These are phyloP conservation scores for Eurosta solidaginis DNA, from an alignment of 1,140 invertebrate species.

Conservation along the genomic window DNA sequence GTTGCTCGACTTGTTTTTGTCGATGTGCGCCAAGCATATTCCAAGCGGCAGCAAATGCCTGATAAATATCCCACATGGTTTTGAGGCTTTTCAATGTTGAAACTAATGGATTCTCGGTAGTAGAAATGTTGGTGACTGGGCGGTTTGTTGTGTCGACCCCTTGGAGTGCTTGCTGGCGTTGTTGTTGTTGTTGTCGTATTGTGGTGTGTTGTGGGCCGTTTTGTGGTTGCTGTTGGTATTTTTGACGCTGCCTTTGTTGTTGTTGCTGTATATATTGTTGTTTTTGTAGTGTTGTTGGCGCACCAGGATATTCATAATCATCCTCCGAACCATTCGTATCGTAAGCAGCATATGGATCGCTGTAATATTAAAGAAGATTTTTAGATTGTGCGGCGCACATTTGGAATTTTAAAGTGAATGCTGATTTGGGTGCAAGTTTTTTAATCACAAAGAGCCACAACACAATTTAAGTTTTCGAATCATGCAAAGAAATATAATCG, in stretches of 20 bases:
- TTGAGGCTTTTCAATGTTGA: constrained; percentile 49
- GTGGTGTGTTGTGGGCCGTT: constrained; percentile 10
- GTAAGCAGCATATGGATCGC: constrained; percentile 29
- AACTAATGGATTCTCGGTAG: constrained; percentile 34
- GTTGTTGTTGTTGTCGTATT: constrained; percentile 1
- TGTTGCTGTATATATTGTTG: neutral
- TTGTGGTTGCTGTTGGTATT: constrained; percentile 9
- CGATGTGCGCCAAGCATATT: constrained; percentile 43
- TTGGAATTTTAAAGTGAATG: too few relatives aligned
- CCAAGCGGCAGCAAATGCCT: constrained; percentile 50
- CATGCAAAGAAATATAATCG: too few relatives aligned
- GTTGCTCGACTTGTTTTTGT: constrained; percentile 44
- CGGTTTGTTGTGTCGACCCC: neutral
- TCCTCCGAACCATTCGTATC: neutral
- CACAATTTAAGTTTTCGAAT: too few relatives aligned
- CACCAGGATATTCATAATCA: constrained; percentile 32
- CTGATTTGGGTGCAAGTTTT: too few relatives aligned
- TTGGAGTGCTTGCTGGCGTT: neutral
- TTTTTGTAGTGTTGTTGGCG: neutral
- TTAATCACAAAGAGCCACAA: too few relatives aligned
- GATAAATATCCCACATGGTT: constrained; percentile 54
- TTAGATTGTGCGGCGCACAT: too few relatives aligned
- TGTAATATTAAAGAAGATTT: neutral
- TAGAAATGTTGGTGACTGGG: constrained; percentile 2
- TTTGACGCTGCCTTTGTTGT: neutral